phyloP scores from a whole-genome alignment of 2,888 invertebrate species.

The Mechanitis mazaeus region DNA sequence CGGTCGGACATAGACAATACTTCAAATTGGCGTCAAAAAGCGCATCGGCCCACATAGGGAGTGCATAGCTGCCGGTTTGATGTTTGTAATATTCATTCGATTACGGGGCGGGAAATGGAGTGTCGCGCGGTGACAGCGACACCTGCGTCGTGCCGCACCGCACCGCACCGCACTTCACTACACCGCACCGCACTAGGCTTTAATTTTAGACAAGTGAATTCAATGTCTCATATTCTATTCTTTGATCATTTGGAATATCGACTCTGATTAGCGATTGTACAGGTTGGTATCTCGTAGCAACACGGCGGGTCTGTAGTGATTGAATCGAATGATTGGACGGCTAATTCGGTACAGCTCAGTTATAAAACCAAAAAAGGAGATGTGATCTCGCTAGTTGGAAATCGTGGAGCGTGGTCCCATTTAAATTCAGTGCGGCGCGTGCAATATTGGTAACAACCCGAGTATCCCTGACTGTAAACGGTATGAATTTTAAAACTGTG shows the following conservation, averaged over 20 bases:
- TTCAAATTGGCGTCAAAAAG: slow-evolving; percentile 59
- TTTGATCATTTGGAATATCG: slow-evolving; percentile 55
- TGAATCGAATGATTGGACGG: slow-evolving; percentile 44
- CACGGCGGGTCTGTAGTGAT: slow-evolving; percentile 38
- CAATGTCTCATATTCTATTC: slow-evolving; percentile 49
- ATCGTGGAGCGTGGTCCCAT: slow-evolving; percentile 40
- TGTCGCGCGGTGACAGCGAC: slow-evolving; percentile 61
- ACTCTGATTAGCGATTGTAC: slow-evolving; percentile 50
- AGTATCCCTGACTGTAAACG: slow-evolving; percentile 47
- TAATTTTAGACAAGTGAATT: slow-evolving; percentile 52
- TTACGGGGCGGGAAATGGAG: slow-evolving; percentile 68
- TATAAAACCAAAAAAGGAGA: slow-evolving; percentile 43
- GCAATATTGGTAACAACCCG: slow-evolving; percentile 61
- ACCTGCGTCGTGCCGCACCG: slow-evolving; percentile 49
- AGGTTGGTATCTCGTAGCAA: slow-evolving; percentile 29
- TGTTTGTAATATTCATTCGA: slow-evolving; percentile 75
- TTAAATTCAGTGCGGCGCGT: slow-evolving; percentile 55
- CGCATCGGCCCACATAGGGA: slow-evolving; percentile 60
- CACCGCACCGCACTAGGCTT: slow-evolving; percentile 34
- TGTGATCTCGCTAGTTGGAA: slow-evolving; percentile 39
- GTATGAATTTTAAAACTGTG: slow-evolving; percentile 60
- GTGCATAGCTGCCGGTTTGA: slow-evolving; percentile 62
- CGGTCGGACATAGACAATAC: slow-evolving; percentile 45
- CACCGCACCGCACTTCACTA: slow-evolving; percentile 15
- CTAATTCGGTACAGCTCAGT: slow-evolving; percentile 43